Evolutionary conservation across 2,113 vertebrate species (phyloP).

Genomic region (Zapus hudsonius): DNA sequence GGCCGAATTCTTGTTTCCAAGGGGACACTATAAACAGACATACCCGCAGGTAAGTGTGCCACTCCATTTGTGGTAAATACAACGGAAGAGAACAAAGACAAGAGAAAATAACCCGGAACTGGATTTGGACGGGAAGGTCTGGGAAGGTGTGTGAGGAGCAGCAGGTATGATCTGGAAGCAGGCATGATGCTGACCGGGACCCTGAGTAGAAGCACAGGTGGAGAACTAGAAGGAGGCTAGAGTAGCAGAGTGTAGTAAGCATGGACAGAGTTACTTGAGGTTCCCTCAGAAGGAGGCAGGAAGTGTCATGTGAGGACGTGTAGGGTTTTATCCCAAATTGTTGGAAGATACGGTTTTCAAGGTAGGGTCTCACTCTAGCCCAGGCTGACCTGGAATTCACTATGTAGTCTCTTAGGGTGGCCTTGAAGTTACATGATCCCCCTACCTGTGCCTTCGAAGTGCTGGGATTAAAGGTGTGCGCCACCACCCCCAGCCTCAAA

Average conservation of each 20-base stretch:
- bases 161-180: not conserved
- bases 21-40: not conserved
- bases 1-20: not conserved
- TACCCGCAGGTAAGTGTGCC: not conserved
- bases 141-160: not conserved
- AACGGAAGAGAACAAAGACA: not conserved
- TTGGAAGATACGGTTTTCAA: not conserved
- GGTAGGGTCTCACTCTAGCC: no score
- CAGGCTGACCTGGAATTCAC: no score
- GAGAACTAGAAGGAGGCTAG: not conserved
- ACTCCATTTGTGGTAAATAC: not conserved
- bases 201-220: no score
- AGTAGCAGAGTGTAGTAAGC: accelerated
- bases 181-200: accelerated
- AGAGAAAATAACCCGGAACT: not conserved
- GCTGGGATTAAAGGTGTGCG: no score
- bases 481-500: no score
- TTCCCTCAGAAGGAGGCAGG: not conserved
- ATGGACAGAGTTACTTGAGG: no score
- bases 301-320: not conserved
- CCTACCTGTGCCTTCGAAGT: no score
- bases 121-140: not conserved
- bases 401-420: no score
- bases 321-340: not conserved
- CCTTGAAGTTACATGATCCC: no score